These are phyloP conservation scores for Macrotus californicus DNA, from an alignment of 2,113 vertebrate genomes.

Conservation along the genomic window DNA sequence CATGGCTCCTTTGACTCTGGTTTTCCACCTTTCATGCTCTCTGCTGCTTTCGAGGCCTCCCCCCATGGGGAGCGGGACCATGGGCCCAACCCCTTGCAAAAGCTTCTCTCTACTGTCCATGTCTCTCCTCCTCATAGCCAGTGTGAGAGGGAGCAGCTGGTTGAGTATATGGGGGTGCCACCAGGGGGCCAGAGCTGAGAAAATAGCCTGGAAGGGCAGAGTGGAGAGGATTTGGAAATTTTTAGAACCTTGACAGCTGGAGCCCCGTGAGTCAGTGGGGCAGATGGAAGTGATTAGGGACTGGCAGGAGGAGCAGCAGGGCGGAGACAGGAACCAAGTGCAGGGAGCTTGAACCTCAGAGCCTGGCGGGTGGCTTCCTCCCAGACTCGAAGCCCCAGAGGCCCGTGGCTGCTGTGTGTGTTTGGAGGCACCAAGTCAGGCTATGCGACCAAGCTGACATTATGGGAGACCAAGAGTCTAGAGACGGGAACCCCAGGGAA, in stretches of 20 bases:
- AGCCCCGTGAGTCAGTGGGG: slow-evolving; percentile 48
- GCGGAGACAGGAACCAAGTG: background rate
- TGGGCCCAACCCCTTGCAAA: background rate
- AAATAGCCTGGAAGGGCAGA: background rate
- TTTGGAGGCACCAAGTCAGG: background rate
- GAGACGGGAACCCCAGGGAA: background rate
- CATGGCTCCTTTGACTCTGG: background rate
- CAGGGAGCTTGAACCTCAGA: background rate
- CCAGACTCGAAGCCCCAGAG: background rate
- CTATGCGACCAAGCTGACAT: too few relatives aligned
- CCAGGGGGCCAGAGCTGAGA: background rate
- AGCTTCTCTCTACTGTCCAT: background rate
- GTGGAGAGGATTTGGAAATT: slow-evolving; percentile 56
- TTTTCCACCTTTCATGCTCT: background rate
- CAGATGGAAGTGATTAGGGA: slow-evolving; percentile 67
- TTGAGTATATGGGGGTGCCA: background rate
- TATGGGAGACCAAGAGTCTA: background rate
- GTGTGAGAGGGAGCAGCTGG: background rate
- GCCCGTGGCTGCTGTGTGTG: rapidly evolving
- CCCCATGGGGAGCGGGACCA: rapidly evolving
- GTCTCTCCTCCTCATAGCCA: background rate
- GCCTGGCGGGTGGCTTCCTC: background rate
- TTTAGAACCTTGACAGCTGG: slow-evolving; percentile 53
- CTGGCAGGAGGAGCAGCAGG: background rate
- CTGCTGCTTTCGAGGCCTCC: background rate